These are phyloP conservation scores for Noturus placidus DNA, from an alignment of 2,113 vertebrate genomes.

Conservation along the genomic window DNA sequence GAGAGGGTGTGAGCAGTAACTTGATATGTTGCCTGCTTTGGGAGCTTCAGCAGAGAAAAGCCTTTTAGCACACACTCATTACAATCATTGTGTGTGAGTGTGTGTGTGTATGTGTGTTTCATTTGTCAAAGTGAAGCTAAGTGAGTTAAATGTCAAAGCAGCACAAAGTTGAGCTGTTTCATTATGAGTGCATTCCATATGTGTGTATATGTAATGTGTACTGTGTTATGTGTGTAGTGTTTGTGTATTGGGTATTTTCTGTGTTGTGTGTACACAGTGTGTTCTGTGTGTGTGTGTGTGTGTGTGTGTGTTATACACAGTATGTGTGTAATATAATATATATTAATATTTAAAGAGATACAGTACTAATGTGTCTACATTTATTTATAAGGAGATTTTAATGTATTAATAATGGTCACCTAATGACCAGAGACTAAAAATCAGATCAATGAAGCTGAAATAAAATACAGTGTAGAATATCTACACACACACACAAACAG, in stretches of 20 bases:
- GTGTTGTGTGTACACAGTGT: neutral
- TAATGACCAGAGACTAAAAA: too few species aligned
- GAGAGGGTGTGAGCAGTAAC: constrained; percentile 25
- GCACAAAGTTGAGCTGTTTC: constrained; percentile 15
- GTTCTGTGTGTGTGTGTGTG: neutral
- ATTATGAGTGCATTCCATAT: constrained; percentile 13
- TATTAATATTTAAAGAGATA: too few species aligned
- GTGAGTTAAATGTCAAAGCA: constrained; percentile 44
- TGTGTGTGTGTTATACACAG: neutral
- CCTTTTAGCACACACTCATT: constrained; percentile 38
- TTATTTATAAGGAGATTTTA: neutral
- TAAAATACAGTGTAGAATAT: neutral
- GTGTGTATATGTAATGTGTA: neutral
- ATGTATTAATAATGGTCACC: neutral
- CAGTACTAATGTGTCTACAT: neutral
- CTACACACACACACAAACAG: too few species aligned
- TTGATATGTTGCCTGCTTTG: constrained; percentile 46
- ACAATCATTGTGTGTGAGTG: constrained; percentile 22
- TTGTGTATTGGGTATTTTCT: neutral
- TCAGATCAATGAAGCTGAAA: neutral
- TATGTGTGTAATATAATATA: too few species aligned
- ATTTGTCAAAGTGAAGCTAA: neutral
- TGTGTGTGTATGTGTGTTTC: constrained; percentile 7
- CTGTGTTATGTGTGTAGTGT: neutral
- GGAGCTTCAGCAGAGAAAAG: constrained; percentile 39